These are phyloP conservation scores for Eupithecia vulgata DNA, from an alignment of 2,888 invertebrate genomes.

Conservation along the genomic window DNA sequence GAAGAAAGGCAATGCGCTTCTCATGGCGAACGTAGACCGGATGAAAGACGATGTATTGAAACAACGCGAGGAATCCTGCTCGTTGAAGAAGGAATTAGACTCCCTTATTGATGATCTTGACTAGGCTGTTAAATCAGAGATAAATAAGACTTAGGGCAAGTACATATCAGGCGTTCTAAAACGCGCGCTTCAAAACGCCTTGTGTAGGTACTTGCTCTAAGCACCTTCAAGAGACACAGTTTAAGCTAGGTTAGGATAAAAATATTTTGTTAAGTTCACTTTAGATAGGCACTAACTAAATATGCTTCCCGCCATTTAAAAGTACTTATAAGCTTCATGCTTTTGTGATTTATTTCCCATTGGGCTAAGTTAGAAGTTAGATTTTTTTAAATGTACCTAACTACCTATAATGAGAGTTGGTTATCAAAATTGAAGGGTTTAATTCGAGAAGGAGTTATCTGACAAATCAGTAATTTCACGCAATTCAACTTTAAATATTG, in stretches of 20 bases:
- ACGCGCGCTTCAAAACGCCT: neutral
- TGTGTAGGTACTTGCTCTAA: neutral
- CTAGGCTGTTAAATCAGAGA: constrained; percentile 55
- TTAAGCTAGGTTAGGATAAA: constrained; percentile 1
- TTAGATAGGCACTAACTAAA: constrained; percentile 9
- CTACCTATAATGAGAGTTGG: neutral
- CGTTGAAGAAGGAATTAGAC: constrained; percentile 92
- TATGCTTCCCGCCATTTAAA: constrained; percentile 15
- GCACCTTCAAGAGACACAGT: neutral
- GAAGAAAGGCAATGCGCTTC: constrained; percentile 94
- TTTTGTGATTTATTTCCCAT: constrained; percentile 4
- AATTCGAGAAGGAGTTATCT: no score
- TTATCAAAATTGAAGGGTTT: no score
- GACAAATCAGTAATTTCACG: no score
- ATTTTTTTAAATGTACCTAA: no score
- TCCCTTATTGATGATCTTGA: constrained; percentile 94
- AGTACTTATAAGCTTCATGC: neutral
- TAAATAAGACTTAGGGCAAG: neutral
- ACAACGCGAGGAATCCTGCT: constrained; percentile 90
- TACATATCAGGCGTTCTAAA: neutral
- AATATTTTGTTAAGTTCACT: neutral
- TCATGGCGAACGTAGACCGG: constrained; percentile 94
- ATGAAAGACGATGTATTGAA: constrained; percentile 93
- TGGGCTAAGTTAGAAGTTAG: constrained; percentile 4
- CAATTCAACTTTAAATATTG: no score